These are phyloP conservation scores for Tragelaphus scriptus DNA, from an alignment of 2,113 vertebrate genomes.

Conservation along the genomic window DNA sequence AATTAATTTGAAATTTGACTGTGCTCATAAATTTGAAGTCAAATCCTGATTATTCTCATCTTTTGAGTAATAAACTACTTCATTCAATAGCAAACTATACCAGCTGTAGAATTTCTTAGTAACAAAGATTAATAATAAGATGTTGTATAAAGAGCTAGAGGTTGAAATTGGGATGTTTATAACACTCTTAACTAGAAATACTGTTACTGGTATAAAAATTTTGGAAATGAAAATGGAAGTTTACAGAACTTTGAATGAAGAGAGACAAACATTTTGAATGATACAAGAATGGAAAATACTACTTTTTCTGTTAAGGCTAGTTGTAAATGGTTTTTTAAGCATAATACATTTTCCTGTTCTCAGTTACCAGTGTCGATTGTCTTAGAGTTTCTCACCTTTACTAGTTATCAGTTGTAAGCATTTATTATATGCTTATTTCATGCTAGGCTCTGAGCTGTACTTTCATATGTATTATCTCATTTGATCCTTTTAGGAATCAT, in stretches of 20 bases:
- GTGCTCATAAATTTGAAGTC: background rate
- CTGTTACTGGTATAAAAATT: background rate
- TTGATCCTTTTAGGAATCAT: background rate
- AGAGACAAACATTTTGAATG: background rate
- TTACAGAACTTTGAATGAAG: background rate
- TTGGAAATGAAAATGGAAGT: background rate
- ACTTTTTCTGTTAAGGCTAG: background rate
- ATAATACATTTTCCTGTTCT: background rate
- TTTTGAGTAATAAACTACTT: background rate
- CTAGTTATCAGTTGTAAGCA: background rate
- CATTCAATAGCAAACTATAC: background rate
- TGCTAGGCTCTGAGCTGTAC: background rate
- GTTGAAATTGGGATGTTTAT: background rate
- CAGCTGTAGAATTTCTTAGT: background rate
- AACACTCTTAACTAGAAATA: background rate
- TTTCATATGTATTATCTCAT: background rate
- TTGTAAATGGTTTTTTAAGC: background rate
- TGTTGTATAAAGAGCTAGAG: background rate
- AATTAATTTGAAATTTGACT: background rate
- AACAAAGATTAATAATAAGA: background rate
- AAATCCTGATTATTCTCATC: background rate
- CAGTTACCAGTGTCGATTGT: background rate
- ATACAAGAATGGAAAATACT: background rate
- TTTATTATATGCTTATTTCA: background rate
- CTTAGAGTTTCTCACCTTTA: background rate